Conservation (phyloP, 37 sponge, comb jelly and placozoan genomes). For the Petrosia ficiformis region DNA sequence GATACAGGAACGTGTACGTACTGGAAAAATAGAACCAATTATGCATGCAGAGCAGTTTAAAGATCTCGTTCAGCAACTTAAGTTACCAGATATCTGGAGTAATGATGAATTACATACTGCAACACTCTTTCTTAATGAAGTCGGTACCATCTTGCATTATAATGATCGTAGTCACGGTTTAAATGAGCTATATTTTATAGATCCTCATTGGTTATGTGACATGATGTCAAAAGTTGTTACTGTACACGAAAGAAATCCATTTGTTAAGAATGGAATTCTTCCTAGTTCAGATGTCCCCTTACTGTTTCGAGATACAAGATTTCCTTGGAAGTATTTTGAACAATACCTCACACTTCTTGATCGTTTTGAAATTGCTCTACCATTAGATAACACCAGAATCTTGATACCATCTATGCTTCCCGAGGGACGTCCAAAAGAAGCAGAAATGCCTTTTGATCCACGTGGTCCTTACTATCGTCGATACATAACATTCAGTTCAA, state of each 20-base stretch:
- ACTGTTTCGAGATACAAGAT: slow-evolving; percentile 63
- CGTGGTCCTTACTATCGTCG: slow-evolving; percentile 27
- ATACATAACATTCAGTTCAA: slow-evolving; percentile 46
- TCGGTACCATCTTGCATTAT: slow-evolving; percentile 84
- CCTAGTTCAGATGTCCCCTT: slow-evolving; percentile 46
- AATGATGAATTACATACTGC: slow-evolving; percentile 82
- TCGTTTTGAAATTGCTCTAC: slow-evolving; percentile 85
- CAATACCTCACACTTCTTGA: slow-evolving; percentile 79
- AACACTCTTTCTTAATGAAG: slow-evolving; percentile 75
- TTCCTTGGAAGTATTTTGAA: slow-evolving; percentile 75
- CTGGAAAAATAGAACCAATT: slow-evolving; percentile 57
- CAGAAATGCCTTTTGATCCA: background rate
- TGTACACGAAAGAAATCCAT: slow-evolving; percentile 75
- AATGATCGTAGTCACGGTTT: slow-evolving; percentile 81
- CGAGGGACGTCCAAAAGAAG: slow-evolving; percentile 31
- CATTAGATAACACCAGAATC: slow-evolving; percentile 71
- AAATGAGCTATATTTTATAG: slow-evolving; percentile 81
- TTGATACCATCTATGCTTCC: slow-evolving; percentile 86
- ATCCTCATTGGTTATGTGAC: slow-evolving; percentile 88
- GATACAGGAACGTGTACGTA: slow-evolving; percentile 55
- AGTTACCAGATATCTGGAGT: slow-evolving; percentile 56
- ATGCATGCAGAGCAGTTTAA: slow-evolving; percentile 74
- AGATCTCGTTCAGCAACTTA: slow-evolving; percentile 55
- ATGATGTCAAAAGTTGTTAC: slow-evolving; percentile 83
- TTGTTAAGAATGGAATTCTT: slow-evolving; percentile 56